Evolutionary conservation across 2,113 vertebrate genomes (phyloP), one percentile per base, ranked within the genome.

Genomic region (Macquaria ambigua): DNA sequence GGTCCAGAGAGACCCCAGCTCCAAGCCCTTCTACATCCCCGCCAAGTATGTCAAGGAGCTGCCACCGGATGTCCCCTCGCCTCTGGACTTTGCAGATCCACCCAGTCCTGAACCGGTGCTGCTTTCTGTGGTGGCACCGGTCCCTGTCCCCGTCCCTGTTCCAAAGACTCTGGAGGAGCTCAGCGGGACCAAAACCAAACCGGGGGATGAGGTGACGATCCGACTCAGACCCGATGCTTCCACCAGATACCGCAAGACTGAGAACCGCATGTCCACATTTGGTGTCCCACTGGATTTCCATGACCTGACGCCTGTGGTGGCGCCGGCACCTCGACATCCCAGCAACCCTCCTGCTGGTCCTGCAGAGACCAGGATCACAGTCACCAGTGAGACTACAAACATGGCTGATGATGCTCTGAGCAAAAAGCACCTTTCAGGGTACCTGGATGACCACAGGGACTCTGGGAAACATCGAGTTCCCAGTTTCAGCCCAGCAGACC

Each of bases 11-110:
- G 96, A 95, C 81, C 89, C 41, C 80, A 88, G 83, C 21, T 52
- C 96, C 20, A 96, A 95, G 21, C 95, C 98, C 34, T 98, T 99
- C 93, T 99, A 98, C 92, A 96, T 99, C 83, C 98, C 98, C 0
- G 98, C 98, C 50, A 97, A 98, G 90, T 99, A 99, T 0, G 98
- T 99, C 28, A 97, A 97, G 79, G 97, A 98, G 92, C 93, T 98
- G 71, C 96, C 97, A 0, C 46, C 82, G 0, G 89, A 92, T 12
- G 62, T 93, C 7, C 93, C 93, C 1, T 95, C 94, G 0, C 94
- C 91, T 0, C 46, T 95, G 34, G 94, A 95, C 71, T 92, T 95
- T 53, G 87, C 92, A 11, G 87, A 84, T 8, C 56, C 82, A 0
- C 77, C 77, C 9, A 28, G 15, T 34, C 72, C 90, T 0, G 89